Conservation (phyloP, 2,888 invertebrate genomes). For the Perdita meconis region DNA sequence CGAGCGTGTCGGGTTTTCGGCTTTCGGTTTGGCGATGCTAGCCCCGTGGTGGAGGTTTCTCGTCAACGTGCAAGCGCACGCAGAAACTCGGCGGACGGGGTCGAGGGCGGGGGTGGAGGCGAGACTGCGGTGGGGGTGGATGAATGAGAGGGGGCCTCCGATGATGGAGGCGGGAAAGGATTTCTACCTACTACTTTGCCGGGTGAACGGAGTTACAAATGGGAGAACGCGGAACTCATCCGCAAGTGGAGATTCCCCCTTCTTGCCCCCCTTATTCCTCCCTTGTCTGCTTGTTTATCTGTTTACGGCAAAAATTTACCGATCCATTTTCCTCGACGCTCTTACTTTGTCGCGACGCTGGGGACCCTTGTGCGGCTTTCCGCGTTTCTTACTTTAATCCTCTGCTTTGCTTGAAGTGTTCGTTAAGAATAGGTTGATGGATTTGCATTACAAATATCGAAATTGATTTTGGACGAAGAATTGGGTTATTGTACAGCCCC, state of each 20-base stretch:
- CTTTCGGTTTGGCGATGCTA: constrained; percentile 67
- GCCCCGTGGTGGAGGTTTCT: constrained; percentile 35
- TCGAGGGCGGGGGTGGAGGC: too few species aligned
- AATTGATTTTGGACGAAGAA: too few species aligned
- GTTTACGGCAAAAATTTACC: too few species aligned
- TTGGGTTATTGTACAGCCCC: too few species aligned
- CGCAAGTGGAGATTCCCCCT: constrained; percentile 75
- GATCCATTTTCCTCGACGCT: neutral
- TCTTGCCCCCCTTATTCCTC: neutral
- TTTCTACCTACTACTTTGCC: constrained; percentile 81
- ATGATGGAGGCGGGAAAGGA: constrained; percentile 70
- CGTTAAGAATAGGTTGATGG: too few species aligned
- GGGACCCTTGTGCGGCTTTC: too few species aligned
- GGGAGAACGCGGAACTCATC: constrained; percentile 82
- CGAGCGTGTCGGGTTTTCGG: constrained; percentile 69
- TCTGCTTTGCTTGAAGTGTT: too few species aligned
- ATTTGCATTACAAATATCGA: too few species aligned
- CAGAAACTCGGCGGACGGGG: neutral
- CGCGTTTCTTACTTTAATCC: too few species aligned
- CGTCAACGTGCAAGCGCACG: neutral
- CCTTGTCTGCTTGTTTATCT: constrained; percentile 3
- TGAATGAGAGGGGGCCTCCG: constrained; percentile 72
- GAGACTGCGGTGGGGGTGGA: constrained; percentile 39
- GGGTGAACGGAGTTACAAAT: constrained; percentile 83
- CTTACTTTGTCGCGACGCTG: too few species aligned